These are phyloP conservation scores for Sebastes kiyomatsui DNA, from an alignment of 2,797 vertebrate species.

Conservation along the genomic window DNA sequence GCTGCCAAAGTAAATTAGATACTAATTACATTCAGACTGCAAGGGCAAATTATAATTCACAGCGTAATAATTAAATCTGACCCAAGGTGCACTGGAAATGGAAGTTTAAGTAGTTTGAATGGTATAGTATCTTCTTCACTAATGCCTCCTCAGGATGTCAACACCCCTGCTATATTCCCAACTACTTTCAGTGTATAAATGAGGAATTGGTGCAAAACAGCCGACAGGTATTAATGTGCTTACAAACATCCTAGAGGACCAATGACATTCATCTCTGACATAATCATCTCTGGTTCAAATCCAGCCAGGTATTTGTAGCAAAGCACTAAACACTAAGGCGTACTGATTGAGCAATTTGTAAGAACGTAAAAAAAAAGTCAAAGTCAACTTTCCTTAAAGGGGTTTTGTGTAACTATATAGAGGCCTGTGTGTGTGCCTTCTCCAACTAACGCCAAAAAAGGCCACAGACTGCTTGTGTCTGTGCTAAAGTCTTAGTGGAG, in stretches of 20 bases:
- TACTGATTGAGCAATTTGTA: constrained; percentile 5
- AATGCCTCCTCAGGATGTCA: neutral
- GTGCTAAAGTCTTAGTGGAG: constrained; percentile 12
- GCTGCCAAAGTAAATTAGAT: neutral
- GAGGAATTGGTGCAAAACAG: neutral
- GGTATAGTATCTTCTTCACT: neutral
- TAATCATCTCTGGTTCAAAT: neutral
- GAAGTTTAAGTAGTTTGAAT: neutral
- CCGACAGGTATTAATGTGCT: fast-evolving
- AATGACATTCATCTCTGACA: neutral
- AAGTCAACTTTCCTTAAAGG: neutral
- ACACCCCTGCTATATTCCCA: neutral
- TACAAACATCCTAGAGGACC: neutral
- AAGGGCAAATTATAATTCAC: neutral
- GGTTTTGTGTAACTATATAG: neutral
- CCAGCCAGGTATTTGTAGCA: neutral
- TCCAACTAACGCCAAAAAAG: constrained; percentile 12
- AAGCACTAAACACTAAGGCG: neutral
- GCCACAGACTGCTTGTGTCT: constrained; percentile 12
- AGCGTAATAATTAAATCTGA: neutral
- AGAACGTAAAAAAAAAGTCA: neutral
- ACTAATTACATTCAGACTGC: neutral
- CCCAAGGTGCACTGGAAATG: neutral
- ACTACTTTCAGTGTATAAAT: neutral
- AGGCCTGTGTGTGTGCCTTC: neutral